These are phyloP conservation scores for Melipona bicolor DNA, from an alignment of 2,888 invertebrate species.

Conservation along the genomic window DNA sequence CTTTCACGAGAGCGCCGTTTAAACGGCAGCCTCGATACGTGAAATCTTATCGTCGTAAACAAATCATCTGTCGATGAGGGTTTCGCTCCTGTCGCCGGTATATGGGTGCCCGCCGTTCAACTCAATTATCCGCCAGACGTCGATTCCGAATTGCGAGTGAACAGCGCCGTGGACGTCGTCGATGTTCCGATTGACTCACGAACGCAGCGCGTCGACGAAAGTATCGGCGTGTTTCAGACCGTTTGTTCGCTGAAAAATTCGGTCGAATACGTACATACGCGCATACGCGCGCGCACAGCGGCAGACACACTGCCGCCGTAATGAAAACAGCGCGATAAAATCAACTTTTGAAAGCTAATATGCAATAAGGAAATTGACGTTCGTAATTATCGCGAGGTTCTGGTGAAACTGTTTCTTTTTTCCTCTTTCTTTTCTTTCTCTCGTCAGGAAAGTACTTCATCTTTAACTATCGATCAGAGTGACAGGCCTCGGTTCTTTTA, in stretches of 20 bases:
- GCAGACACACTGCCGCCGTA: too few species aligned
- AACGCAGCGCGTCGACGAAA: neutral
- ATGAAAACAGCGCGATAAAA: too few species aligned
- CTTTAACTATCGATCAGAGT: too few species aligned
- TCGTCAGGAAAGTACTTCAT: too few species aligned
- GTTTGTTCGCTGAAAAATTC: neutral
- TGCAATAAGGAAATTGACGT: too few species aligned
- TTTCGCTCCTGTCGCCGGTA: constrained; percentile 57
- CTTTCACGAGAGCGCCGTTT: constrained; percentile 41
- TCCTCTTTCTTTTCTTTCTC: too few species aligned
- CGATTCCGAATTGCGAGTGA: constrained; percentile 1
- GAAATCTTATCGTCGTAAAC: constrained; percentile 74
- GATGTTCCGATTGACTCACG: constrained; percentile 12
- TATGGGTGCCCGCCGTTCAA: constrained; percentile 38
- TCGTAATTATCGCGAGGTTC: too few species aligned
- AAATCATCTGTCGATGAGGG: constrained; percentile 69
- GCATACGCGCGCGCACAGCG: too few species aligned
- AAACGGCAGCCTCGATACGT: constrained; percentile 42
- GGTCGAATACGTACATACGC: too few species aligned
- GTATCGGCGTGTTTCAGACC: neutral
- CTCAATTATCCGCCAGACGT: constrained; percentile 37
- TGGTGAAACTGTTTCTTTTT: too few species aligned
- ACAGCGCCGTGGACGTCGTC: neutral
- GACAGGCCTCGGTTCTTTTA: neutral
- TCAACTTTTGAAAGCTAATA: too few species aligned